A percentile compares a stretch with the other conserved stretches of the same genome.
Conservation (phyloP, 2,797 vertebrate species). For the Spinus olivaceus region DNA sequence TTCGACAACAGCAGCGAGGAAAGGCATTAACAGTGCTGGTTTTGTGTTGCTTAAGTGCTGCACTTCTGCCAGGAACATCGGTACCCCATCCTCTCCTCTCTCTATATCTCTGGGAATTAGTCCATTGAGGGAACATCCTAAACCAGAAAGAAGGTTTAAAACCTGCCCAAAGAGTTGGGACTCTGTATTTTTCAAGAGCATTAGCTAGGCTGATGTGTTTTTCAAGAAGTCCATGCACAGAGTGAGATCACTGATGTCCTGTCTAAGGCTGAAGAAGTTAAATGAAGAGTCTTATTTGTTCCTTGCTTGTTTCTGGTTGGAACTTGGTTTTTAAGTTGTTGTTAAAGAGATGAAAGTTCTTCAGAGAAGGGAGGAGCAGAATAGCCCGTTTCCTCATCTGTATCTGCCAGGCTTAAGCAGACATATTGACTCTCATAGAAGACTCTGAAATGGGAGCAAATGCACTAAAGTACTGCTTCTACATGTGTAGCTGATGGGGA, state of each 20-base stretch:
- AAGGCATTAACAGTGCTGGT: background rate
- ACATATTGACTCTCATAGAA: fast-evolving
- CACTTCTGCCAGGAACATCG: background rate
- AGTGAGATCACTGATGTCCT: background rate
- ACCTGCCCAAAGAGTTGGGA: background rate
- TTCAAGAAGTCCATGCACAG: background rate
- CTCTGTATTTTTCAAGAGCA: background rate
- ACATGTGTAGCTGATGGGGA: background rate
- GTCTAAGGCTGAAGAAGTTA: background rate
- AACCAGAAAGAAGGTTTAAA: background rate
- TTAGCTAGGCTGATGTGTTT: background rate
- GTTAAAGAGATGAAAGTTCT: background rate
- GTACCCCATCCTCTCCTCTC: background rate
- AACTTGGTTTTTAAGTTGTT: background rate
- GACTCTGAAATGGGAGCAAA: background rate
- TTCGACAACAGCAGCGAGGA: background rate
- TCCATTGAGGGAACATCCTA: background rate
- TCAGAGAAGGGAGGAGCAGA: background rate
- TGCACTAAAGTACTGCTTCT: background rate
- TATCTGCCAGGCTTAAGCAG: background rate
- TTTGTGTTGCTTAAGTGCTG: background rate
- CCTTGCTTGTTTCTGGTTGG: background rate
- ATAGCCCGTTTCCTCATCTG: background rate
- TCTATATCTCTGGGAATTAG: background rate
- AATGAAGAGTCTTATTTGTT: background rate